Evolutionary conservation across 1,140 invertebrate species (phyloP), one percentile per base, ranked within the genome.

Genomic region (Battus philenor): DNA sequence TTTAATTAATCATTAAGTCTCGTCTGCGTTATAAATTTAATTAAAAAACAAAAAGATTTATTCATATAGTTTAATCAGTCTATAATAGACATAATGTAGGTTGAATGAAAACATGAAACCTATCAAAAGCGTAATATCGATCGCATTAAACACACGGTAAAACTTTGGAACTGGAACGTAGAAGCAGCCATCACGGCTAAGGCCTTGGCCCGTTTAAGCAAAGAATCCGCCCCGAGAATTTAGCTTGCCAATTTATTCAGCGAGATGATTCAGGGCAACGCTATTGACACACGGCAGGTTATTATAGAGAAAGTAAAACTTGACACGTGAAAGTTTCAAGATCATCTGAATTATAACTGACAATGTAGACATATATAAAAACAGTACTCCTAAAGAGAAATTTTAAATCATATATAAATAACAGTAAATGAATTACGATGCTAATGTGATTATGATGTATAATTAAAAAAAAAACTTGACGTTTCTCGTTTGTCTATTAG

Each of bases 271-370:
- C 16, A 41, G 38, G 38, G 22, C 38, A 27, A 9, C 38, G 13
- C 29, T 41, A 41, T 41, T 29, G 38, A 29, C 38, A 38, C 11
- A 27, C 24, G 22, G 16, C 38, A 41, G 24, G 38, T 41, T 41
- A 41, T 27, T 41, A 16, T 9, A 9, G 38, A 41, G 38, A 41
- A 41, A 41, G 38, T 41, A 41, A 41, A 26, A 39, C 36, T 26
- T 41, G 13, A 29, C 13, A 41, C 38, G 38, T 41, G 38, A 41
- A 41, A 41, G 38, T 41, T 26, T 41, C 22, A 16, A 26, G 12
- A 29, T n/a, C 22, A 41, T 17, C 24, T 41, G 24, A 41, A 27
- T 41, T 15, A 41, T 16, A 39, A 39, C 10, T 26, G 16, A 12
- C n/a, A n/a, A n/a, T n/a, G n/a, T n/a, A n/a, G n/a, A n/a, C n/a